These are phyloP conservation scores for Sminthurides aquaticus DNA, from an alignment of 2,888 invertebrate species.

Conservation along the genomic window DNA sequence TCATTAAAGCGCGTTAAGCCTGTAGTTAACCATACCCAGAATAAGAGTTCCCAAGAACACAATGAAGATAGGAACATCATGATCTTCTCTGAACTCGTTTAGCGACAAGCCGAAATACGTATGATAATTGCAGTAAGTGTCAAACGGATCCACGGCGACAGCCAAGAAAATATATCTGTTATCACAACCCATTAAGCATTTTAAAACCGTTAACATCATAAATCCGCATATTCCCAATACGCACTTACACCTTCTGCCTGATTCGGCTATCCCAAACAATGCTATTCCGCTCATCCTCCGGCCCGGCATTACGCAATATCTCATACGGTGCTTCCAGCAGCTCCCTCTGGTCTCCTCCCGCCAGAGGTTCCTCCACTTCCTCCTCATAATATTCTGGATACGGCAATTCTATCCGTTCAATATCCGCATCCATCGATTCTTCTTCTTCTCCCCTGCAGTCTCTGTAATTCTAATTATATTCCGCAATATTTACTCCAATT, in stretches of 20 bases:
- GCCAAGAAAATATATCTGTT: constrained; percentile 33
- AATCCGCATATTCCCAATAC: too few relatives aligned
- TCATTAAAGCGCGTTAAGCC: too few relatives aligned
- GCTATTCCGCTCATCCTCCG: constrained; percentile 10
- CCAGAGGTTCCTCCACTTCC: too few relatives aligned
- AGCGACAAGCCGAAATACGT: constrained; percentile 33
- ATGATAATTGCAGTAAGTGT: constrained; percentile 27
- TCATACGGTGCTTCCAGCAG: constrained; percentile 14
- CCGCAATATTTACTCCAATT: too few relatives aligned
- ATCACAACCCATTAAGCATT: background rate
- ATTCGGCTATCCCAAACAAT: constrained; percentile 11
- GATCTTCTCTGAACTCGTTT: constrained; percentile 17
- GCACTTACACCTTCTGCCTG: constrained; percentile 19
- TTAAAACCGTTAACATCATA: too few relatives aligned
- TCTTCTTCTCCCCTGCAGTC: too few relatives aligned
- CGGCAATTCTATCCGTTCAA: too few relatives aligned
- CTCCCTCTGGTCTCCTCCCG: background rate
- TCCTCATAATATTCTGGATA: too few relatives aligned
- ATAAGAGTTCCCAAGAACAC: constrained; percentile 19
- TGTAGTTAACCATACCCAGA: constrained; percentile 28
- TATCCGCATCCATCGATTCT: too few relatives aligned
- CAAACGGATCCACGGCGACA: constrained; percentile 27
- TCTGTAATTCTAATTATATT: too few relatives aligned
- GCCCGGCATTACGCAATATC: constrained; percentile 5
- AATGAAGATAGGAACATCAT: constrained; percentile 14